Conservation (phyloP, 2,797 vertebrate species). For the Cygnus olor region DNA sequence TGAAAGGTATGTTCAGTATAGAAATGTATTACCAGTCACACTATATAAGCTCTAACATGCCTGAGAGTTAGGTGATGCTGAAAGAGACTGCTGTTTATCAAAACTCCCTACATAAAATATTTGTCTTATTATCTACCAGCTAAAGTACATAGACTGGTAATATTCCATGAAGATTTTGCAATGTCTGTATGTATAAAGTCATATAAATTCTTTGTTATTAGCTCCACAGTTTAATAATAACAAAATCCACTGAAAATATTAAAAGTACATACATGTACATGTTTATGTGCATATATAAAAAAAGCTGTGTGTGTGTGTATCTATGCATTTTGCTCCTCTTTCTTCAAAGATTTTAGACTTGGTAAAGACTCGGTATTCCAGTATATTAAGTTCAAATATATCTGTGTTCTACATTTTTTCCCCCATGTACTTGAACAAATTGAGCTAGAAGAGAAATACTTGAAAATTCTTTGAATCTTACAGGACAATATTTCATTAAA, state of each 20-base stretch:
- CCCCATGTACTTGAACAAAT: not conserved
- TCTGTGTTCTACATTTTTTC: not conserved
- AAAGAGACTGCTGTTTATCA: not conserved
- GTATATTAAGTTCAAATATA: not conserved
- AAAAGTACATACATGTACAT: rapidly evolving
- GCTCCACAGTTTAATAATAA: not conserved
- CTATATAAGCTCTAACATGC: not conserved
- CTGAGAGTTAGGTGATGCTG: not conserved
- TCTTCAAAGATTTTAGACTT: not conserved
- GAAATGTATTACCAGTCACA: not conserved
- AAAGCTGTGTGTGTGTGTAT: rapidly evolving
- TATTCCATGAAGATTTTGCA: not conserved
- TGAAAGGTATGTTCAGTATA: not conserved
- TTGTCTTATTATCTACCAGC: not conserved
- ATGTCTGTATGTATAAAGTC: not conserved
- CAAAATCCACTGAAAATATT: not conserved
- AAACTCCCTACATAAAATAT: not conserved
- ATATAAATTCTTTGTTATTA: not conserved
- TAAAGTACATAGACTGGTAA: not conserved
- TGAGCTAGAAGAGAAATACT: not conserved
- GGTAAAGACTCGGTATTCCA: not conserved
- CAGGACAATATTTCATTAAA: not conserved
- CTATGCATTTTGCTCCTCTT: not conserved
- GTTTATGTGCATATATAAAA: not conserved
- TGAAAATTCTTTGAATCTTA: not conserved